phyloP scores from a whole-genome alignment of 1,140 invertebrate species.

The Frieseomelitta varia region DNA sequence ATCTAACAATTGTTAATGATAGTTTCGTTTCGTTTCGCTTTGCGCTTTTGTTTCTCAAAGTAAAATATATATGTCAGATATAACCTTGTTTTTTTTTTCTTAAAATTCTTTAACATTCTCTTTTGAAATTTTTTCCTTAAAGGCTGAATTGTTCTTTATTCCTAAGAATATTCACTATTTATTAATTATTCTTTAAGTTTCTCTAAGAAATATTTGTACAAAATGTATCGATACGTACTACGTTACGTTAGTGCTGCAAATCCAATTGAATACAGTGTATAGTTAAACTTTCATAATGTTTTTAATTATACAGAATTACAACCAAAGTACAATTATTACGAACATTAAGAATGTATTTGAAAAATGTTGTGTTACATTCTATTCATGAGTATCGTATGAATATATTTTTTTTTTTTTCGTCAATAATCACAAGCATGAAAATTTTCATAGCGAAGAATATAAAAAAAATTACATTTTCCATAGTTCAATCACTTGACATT shows the following conservation, averaged over 20 bases:
- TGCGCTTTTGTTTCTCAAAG: background rate
- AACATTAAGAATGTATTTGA: background rate
- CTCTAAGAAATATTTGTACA: background rate
- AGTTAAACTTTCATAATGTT: background rate
- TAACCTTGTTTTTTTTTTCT: no score
- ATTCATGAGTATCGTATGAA: background rate
- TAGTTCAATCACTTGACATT: background rate
- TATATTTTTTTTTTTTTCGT: no score
- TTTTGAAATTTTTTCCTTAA: background rate
- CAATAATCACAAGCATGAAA: background rate
- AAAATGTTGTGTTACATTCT: background rate
- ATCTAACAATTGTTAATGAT: background rate
- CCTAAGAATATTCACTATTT: background rate
- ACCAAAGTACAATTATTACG: background rate
- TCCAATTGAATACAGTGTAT: background rate
- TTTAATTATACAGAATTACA: background rate
- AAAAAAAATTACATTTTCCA: background rate
- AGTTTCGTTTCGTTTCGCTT: background rate
- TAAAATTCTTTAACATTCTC: background rate
- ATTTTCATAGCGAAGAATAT: background rate
- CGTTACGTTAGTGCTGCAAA: background rate
- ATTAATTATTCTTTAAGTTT: background rate
- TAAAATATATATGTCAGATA: background rate
- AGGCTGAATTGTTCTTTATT: background rate
- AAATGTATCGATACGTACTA: background rate